A percentile compares a stretch with the other conserved stretches of the same genome.
Conservation (phyloP, 92 coral and sea anemone genomes). For the Epizoanthus rinbou region DNA sequence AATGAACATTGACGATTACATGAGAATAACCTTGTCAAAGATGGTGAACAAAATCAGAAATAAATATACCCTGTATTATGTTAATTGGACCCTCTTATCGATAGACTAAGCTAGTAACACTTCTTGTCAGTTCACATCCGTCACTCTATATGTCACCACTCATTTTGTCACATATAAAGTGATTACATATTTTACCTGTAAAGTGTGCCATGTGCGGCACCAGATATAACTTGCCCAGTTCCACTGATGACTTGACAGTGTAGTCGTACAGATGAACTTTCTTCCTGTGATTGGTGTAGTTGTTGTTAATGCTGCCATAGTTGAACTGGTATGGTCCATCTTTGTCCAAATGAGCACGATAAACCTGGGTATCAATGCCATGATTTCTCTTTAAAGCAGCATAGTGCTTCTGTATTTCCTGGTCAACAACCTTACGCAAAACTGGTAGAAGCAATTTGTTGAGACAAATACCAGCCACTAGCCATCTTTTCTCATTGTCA, state of each 20-base stretch:
- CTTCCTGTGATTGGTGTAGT: conserved; percentile 53
- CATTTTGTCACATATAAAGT: not conserved
- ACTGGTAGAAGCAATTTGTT: conserved; percentile 73
- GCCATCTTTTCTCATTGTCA: conserved; percentile 83
- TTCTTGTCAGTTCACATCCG: no score
- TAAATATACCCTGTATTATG: no score
- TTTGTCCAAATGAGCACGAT: not conserved
- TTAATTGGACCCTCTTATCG: no score
- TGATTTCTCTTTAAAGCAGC: conserved; percentile 28
- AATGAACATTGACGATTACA: no score
- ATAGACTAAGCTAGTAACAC: no score
- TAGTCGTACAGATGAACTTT: conserved; percentile 64
- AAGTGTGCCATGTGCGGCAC: conserved; percentile 86
- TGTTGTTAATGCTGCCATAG: conserved; percentile 84
- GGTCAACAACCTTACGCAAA: conserved; percentile 49
- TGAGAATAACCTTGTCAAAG: no score
- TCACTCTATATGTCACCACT: no score
- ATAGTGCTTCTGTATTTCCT: conserved; percentile 68
- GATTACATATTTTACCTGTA: conserved; percentile 55
- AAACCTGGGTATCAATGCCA: conserved; percentile 60
- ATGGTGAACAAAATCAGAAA: no score
- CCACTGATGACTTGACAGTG: conserved; percentile 63
- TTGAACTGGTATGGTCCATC: conserved; percentile 57
- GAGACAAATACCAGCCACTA: conserved; percentile 79
- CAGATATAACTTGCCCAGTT: conserved; percentile 77